A percentile compares a stretch with the other conserved stretches of the same genome.
Conservation (phyloP, 1,140 invertebrate species). For the Anagrus nilaparvatae region DNA sequence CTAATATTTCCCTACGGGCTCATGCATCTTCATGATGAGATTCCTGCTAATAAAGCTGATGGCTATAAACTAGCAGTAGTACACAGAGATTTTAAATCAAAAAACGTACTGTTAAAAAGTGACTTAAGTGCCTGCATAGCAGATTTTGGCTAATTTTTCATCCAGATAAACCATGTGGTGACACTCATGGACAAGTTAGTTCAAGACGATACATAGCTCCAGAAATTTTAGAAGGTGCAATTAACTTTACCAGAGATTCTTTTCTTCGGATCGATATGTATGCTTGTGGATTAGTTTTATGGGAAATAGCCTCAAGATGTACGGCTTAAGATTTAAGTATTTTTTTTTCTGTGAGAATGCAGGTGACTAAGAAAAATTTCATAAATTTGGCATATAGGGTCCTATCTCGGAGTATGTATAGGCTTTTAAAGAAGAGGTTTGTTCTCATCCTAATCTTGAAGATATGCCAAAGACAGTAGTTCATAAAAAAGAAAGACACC, state of each 20-base stretch:
- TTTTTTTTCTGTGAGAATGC: background rate
- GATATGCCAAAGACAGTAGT: conserved; percentile 96
- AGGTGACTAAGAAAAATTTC: background rate
- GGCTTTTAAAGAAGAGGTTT: conserved; percentile 92
- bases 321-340: conserved; percentile 55
- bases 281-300: conserved; percentile 90
- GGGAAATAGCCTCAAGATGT: conserved; percentile 88
- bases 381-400: conserved; percentile 33
- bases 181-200: conserved; percentile 86
- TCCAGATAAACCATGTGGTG: conserved; percentile 71
- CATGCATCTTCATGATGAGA: conserved; percentile 89
- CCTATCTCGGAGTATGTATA: conserved; percentile 75
- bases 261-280: conserved; percentile 98
- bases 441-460: conserved; percentile 88
- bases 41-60: conserved; percentile 55
- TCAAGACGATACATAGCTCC: conserved; percentile 96
- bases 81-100: conserved; percentile 97
- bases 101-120: conserved; percentile 89
- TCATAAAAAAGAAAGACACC: conserved; percentile 79
- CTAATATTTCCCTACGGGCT: conserved; percentile 58
- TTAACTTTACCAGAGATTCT: conserved; percentile 91
- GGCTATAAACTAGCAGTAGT: conserved; percentile 86
- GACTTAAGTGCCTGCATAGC: conserved; percentile 94
- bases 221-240: conserved; percentile 94
- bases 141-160: conserved; percentile 93